Evolutionary conservation across 2,888 invertebrate species (phyloP), one percentile per base, ranked within the genome.

Genomic region (Cryptophagus acutangulus): DNA sequence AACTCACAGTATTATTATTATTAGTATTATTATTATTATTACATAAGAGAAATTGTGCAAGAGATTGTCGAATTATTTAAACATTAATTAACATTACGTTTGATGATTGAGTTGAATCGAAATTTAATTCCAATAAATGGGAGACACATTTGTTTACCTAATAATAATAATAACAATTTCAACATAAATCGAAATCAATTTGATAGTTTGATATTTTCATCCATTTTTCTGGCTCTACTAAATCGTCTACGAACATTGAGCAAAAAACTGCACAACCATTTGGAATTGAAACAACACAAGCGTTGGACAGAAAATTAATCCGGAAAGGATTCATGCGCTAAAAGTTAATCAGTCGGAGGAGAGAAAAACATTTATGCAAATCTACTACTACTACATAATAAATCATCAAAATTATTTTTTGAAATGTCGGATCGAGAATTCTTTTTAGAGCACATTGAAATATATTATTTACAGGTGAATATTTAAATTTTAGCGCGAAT

Each of bases 251-350:
- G 36, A 52, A 60, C 51, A 54, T 62, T 63, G 63, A 63, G 63
- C 63, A 67, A 66, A 52, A 63, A 63, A 57, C 60, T 58, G 60
- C 65, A 66, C 66, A 66, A 66, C 66, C 65, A 63, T 63, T 55
- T 59, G 59, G 61, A 56, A 20, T 6, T 6, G n/a, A 20, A 20
- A 20, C 24, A n/a, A 20, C 6, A n/a, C 6, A 20, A 20, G n/a
- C n/a, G 26, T 26, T n/a, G 58, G 57, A 61, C 56, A 62, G 49
- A 56, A 56, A 59, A 57, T 54, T 57, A 57, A 57, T 58, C 59
- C 59, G 52, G 59, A 47, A 58, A 55, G 58, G 51, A 61, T 62
- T 62, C 63, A 63, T 61, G 61, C 54, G 58, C 56, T 56, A 57
- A 26, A 26, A 26, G 12, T 50, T 39, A 51, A 52, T 52, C 52